Evolutionary conservation across 2,888 invertebrate genomes (phyloP).

Genomic region (Eilema depressum): DNA sequence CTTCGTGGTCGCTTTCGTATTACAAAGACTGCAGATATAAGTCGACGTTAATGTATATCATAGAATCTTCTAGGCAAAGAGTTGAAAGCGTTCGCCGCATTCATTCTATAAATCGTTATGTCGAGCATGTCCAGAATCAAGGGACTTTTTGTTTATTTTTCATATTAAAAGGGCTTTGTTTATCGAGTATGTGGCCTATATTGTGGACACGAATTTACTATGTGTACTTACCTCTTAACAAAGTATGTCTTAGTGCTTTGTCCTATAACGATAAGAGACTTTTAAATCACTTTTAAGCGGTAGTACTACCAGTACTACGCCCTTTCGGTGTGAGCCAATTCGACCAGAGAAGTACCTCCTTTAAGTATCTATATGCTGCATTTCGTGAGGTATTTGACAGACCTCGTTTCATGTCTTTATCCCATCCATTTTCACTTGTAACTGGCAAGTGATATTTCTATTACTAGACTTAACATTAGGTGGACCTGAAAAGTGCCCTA

Average conservation of each 20-base stretch:
- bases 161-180: neutral
- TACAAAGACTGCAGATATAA: constrained; percentile 54
- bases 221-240: neutral
- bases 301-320: too few relatives aligned
- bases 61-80: constrained; percentile 41
- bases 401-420: too few relatives aligned
- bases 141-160: neutral
- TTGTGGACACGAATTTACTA: neutral
- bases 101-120: neutral
- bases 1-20: constrained; percentile 77
- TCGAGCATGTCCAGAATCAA: neutral
- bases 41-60: constrained; percentile 32
- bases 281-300: too few relatives aligned
- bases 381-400: neutral
- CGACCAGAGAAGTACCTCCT: neutral
- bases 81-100: constrained; percentile 6
- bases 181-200: neutral
- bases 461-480: too few relatives aligned
- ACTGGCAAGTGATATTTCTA: too few relatives aligned
- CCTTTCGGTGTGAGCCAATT: too few relatives aligned
- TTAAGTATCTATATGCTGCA: neutral
- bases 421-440: too few relatives aligned
- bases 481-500: neutral
- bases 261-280: neutral
- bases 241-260: neutral